Conservation (phyloP, 2,113 vertebrate genomes). For the Accipiter cooperii region DNA sequence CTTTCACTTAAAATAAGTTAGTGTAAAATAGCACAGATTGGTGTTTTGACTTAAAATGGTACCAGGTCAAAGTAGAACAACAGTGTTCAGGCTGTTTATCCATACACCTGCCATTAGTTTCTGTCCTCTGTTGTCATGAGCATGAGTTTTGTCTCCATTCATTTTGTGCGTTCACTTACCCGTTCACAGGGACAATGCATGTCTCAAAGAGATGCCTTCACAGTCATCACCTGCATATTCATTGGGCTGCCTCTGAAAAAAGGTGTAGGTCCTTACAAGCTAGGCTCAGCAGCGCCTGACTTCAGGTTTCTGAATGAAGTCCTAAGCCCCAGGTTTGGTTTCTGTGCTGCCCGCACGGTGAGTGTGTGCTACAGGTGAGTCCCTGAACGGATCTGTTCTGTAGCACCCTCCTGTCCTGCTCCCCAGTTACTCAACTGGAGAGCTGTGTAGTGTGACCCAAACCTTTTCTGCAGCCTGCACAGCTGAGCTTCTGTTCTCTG, state of each 20-base stretch:
- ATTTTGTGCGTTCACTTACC: background rate
- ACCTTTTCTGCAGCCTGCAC: background rate
- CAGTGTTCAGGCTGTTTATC: background rate
- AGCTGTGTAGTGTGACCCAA: rapidly evolving
- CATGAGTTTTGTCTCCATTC: background rate
- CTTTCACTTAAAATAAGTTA: background rate
- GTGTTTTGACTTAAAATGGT: background rate
- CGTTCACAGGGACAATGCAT: background rate
- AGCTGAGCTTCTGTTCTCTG: background rate
- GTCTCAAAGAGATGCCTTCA: background rate
- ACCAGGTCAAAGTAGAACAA: background rate
- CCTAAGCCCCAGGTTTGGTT: background rate
- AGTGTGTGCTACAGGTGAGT: rapidly evolving
- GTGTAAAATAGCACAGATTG: background rate
- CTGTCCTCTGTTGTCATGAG: background rate
- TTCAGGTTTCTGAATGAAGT: background rate
- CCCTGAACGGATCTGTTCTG: background rate
- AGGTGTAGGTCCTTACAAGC: background rate
- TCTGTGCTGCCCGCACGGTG: background rate
- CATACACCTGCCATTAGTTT: background rate
- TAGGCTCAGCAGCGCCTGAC: background rate
- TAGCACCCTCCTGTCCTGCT: background rate
- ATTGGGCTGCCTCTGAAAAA: background rate
- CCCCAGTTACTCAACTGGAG: background rate
- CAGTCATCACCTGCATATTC: background rate